phyloP scores from a whole-genome alignment of 1,140 invertebrate genomes.

The Meloidogyne floridensis region DNA sequence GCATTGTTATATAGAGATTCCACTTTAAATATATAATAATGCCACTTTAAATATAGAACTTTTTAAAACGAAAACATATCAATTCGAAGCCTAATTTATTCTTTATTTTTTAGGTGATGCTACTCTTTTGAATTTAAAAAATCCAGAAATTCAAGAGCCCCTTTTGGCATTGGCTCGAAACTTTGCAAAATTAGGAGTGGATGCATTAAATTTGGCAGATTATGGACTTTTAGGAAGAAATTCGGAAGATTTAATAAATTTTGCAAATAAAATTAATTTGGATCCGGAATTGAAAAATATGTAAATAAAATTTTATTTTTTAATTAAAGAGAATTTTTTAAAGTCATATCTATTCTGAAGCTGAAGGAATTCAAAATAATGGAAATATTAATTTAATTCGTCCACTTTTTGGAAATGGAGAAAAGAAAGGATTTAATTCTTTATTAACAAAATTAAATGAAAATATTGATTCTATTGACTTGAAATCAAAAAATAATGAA shows the following conservation, averaged over 20 bases:
- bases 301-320: neutral
- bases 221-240: conserved; percentile 21
- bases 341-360: conserved; percentile 16
- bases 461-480: conserved; percentile 1
- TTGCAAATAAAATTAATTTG: conserved; percentile 7
- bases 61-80: too few relatives aligned
- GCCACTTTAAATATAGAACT: too few relatives aligned
- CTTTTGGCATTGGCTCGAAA: conserved; percentile 21
- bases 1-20: too few relatives aligned
- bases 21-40: too few relatives aligned
- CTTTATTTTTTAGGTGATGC: neutral
- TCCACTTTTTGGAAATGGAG: conserved; percentile 7
- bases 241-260: neutral
- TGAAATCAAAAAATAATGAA: neutral
- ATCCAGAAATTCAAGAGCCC: conserved; percentile 24
- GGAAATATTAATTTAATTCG: conserved; percentile 6
- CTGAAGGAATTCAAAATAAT: neutral
- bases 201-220: conserved; percentile 32
- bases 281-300: conserved; percentile 13
- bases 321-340: neutral
- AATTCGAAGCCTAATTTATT: neutral
- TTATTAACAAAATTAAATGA: conserved; percentile 2
- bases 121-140: conserved; percentile 24
- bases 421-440: neutral
- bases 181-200: conserved; percentile 30